phyloP scores from a whole-genome alignment of 2,113 vertebrate genomes.

The Noctilio leporinus region DNA sequence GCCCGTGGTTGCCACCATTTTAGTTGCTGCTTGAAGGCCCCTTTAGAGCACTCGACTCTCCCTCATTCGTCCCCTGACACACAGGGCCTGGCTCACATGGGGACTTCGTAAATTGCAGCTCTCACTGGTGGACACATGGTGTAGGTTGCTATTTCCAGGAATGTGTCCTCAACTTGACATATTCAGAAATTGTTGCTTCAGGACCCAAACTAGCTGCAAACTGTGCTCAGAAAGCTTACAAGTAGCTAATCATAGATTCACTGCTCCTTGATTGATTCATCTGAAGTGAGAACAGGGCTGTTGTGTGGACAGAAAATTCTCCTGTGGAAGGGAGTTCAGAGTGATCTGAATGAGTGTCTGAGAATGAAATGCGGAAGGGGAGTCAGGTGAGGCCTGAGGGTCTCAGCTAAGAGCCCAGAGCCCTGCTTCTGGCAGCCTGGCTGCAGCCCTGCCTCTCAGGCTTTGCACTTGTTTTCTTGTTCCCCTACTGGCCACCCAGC shows the following conservation, averaged over 20 bases:
- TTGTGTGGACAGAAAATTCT: background rate
- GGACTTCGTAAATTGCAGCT: fast-evolving
- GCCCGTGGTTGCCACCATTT: background rate
- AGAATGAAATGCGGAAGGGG: fast-evolving
- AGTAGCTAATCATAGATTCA: background rate
- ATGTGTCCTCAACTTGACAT: background rate
- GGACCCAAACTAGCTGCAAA: background rate
- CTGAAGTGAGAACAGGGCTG: background rate
- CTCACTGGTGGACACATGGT: background rate
- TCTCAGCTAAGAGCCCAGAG: background rate
- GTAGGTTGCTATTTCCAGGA: background rate
- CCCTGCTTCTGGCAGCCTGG: background rate
- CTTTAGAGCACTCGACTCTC: fast-evolving
- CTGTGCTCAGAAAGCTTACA: background rate
- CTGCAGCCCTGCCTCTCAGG: background rate
- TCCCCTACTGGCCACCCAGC: background rate
- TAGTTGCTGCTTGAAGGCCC: background rate
- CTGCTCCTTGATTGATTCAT: background rate
- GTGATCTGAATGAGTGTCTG: background rate
- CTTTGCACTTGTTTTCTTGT: background rate
- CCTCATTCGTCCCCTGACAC: background rate
- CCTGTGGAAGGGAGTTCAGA: fast-evolving
- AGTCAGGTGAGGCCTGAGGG: background rate
- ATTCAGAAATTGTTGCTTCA: background rate
- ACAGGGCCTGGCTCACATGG: no score